Conservation (phyloP, 2,888 invertebrate species). For the Sinodicranocentrus sp. region DNA sequence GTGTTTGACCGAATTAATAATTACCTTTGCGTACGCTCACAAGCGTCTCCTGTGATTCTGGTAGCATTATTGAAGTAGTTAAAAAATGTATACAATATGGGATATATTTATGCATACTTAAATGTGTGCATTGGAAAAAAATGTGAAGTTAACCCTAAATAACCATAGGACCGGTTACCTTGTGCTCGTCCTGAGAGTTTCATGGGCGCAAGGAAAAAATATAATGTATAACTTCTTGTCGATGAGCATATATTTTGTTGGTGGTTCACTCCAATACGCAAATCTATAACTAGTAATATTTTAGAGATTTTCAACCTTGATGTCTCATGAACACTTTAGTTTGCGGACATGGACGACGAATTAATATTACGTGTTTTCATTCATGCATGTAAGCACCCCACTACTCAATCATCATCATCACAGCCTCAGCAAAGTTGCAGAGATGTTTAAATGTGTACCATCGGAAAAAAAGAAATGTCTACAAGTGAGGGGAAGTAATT, state of each 20-base stretch:
- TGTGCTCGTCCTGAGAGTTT: constrained; percentile 9
- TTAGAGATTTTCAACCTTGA: constrained; percentile 45
- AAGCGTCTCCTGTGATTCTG: not conserved
- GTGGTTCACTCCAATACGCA: not conserved
- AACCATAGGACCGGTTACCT: constrained; percentile 16
- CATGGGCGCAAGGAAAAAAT: constrained; percentile 28
- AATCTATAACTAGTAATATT: constrained; percentile 20
- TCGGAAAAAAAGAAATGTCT: constrained; percentile 21
- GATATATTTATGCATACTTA: not conserved
- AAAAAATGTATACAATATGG: not conserved
- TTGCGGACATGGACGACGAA: constrained; percentile 61
- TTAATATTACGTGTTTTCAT: constrained; percentile 34
- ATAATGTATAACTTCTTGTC: not conserved
- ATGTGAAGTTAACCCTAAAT: constrained; percentile 1
- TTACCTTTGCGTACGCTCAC: constrained; percentile 13
- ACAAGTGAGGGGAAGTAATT: constrained; percentile 57
- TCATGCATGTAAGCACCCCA: constrained; percentile 23
- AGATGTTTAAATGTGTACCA: constrained; percentile 34
- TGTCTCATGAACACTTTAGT: constrained; percentile 56
- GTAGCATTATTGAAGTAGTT: not conserved
- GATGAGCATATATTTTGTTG: not conserved
- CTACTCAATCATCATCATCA: constrained; percentile 37
- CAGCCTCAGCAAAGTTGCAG: constrained; percentile 3
- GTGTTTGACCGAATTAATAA: constrained; percentile 33
- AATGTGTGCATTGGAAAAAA: not conserved